These are phyloP conservation scores for Trinorchestia longiramus DNA, from an alignment of 1,140 invertebrate species.

Conservation along the genomic window DNA sequence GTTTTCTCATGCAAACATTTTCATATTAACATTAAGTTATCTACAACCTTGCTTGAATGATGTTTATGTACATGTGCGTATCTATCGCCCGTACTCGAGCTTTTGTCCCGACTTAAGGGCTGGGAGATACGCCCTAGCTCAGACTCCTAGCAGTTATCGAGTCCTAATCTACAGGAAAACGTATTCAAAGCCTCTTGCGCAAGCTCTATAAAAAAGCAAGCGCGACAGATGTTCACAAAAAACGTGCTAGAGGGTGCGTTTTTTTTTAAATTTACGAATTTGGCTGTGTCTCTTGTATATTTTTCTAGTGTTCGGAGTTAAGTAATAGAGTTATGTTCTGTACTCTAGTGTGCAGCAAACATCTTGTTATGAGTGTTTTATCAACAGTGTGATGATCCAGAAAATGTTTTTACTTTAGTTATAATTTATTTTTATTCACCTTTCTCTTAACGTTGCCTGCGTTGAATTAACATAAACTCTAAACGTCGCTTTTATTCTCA, in stretches of 20 bases:
- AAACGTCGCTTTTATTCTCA: too few relatives aligned
- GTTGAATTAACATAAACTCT: too few relatives aligned
- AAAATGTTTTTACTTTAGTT: neutral
- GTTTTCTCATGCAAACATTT: neutral
- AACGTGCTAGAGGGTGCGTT: neutral
- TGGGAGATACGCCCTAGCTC: neutral
- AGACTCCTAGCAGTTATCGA: neutral
- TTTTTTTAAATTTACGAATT: neutral
- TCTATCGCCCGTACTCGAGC: neutral
- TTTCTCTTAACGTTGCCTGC: too few relatives aligned
- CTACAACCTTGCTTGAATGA: neutral
- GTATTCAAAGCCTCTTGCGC: neutral
- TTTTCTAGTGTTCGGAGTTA: too few relatives aligned
- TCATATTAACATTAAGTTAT: neutral
- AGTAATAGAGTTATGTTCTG: neutral
- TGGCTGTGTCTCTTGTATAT: too few relatives aligned
- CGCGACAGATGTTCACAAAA: neutral
- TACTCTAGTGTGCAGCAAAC: neutral
- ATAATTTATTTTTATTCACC: neutral
- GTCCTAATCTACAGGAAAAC: neutral
- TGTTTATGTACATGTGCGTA: neutral
- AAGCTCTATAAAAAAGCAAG: neutral
- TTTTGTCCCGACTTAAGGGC: neutral
- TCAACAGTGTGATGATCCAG: neutral
- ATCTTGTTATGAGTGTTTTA: neutral